Evolutionary conservation across 2,797 vertebrate genomes (phyloP), one percentile per base, ranked within the genome.

Genomic region (Otus scops): DNA sequence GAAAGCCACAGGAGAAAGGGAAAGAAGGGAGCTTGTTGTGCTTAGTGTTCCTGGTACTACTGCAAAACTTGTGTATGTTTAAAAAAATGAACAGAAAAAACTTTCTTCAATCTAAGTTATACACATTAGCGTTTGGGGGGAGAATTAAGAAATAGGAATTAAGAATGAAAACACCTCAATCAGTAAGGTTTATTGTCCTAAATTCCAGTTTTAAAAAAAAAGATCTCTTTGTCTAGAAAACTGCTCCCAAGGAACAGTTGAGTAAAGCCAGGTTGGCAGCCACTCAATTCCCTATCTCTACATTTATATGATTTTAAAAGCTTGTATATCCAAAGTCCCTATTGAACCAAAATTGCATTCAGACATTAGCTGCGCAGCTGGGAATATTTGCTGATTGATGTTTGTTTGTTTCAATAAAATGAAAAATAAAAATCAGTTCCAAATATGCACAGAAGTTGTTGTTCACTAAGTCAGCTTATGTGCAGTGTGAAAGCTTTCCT

Each of bases 391-490:
- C 50, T 94, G 96, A 82, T 94, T 70, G 91, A 87, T 96, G 89
- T 54, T 94, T 87, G 73, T 90, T 96, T 94, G 82, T 92, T 96
- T 95, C 90, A 71, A 32, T 92, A 67, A 93, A 94, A 67, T 10
- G 19, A 93, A 94, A 95, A 95, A 76, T 59, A 87, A 87, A 74
- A 71, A 92, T 38, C n/a, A 43, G 64, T 93, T 97, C 93, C 94
- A 97, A 94, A 97, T 95, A 74, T 6, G 82, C 88, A 88, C 94
- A 96, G 88, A 96, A 92, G 97, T 93, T 95, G 78, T 75, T 89
- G 91, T 91, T 89, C 88, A 43, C 61, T 61, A 36, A 34, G 10
- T 68, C 64, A 48, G 45, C 68, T 84, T 70, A 45, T 61, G 67
- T 84, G 83, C 83, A 71, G 54, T 10, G 38, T 76, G 81, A 69